These are phyloP conservation scores for Sarcophaga peregrina DNA, from an alignment of 1,140 invertebrate genomes.

Conservation along the genomic window DNA sequence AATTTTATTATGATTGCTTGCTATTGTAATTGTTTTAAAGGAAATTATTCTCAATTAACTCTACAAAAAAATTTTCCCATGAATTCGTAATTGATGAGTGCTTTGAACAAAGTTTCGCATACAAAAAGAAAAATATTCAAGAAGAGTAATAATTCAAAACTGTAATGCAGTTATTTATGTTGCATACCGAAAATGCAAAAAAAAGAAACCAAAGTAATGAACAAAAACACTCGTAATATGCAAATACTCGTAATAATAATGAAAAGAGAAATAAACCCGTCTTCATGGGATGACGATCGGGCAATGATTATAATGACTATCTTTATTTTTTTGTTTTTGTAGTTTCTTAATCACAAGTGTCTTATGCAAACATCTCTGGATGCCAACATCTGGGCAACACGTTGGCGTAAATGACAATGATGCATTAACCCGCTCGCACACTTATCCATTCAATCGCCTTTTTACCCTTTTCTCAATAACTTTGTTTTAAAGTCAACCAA, in stretches of 20 bases:
- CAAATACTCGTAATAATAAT: no score
- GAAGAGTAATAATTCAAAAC: not conserved
- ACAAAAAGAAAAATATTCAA: not conserved
- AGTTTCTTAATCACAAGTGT: not conserved
- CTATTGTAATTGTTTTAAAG: not conserved
- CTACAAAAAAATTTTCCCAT: not conserved
- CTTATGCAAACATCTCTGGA: conserved; percentile 6
- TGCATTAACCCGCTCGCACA: no score
- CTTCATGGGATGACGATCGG: conserved; percentile 1
- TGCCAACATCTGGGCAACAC: no score
- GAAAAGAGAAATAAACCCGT: not conserved
- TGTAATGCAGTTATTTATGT: not conserved
- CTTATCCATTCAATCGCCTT: no score
- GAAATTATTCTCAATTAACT: not conserved
- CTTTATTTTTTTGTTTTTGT: not conserved
- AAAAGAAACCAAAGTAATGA: not conserved
- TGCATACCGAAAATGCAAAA: no score
- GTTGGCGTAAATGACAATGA: no score
- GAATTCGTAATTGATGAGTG: not conserved
- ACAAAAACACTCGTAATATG: not conserved
- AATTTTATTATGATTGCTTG: not conserved
- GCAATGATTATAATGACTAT: not conserved
- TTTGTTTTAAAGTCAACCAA: no score
- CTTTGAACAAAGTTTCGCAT: not conserved
- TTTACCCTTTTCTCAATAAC: no score